Evolutionary conservation across 2,797 vertebrate genomes (phyloP), one percentile per base, ranked within the genome.

Genomic region (Lepilemur ruficaudatus): DNA sequence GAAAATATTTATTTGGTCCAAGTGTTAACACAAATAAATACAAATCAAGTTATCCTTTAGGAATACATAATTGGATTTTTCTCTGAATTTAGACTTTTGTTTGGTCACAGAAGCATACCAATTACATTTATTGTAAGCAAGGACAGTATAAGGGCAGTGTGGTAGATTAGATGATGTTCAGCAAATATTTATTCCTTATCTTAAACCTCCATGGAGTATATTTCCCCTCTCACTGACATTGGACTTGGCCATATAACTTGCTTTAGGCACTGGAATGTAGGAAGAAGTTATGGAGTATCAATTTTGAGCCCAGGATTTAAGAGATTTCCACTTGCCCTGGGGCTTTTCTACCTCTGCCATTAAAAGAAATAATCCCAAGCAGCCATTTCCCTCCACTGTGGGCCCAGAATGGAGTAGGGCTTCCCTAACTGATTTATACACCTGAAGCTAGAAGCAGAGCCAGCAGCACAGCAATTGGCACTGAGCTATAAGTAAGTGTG

Each of bases 1-100:
- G 61, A 30, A 63, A 63, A 32, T 63, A 32, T 63, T 17, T 30
- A 15, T 30, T 30, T 14, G 6, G 12, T 61, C 59, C 46, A 94
- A 91, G 13, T 70, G 75, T 63, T 30, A 88, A 63, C 14, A 22
- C 11, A 89, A 85, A 78, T 12, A 76, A 95, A 86, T 57, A 23
- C 15, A 82, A 67, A 75, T 89, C 50, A 75, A 85, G 43, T 1
- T 72, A 75, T 69, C 52, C 43, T 75, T 73, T 93, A 9, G 35
- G 38, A 93, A 93, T 38, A 82, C n/a, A 90, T 67, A 72, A 48
- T 57, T 76, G 22, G 10, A 72, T 52, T 85, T 69, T 95, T 95
- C 80, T 69, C 85, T 80, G 28, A 73, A 90, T 63, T 83, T 69
- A 57, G 50, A 90, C 25, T 70, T 88, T 8, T 48, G 25, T 46